Evolutionary conservation across 2,888 invertebrate genomes (phyloP).

Genomic region (Cotesia congregata): DNA sequence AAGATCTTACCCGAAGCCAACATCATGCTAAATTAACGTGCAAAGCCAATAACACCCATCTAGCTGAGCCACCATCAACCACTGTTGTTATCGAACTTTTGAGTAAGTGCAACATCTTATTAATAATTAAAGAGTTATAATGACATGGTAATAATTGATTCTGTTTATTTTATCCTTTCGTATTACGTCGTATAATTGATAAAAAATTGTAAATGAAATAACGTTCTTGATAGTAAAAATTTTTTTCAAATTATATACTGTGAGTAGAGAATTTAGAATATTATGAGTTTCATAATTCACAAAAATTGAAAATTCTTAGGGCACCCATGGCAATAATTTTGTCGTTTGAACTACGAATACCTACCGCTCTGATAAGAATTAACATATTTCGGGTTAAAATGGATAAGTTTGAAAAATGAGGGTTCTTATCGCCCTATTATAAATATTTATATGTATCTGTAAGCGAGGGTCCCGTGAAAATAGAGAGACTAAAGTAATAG

Average conservation of each 20-base stretch:
- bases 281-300: too few species aligned
- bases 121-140: not conserved
- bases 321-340: not conserved
- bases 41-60: slow-evolving; percentile 89
- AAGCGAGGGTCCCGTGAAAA: not conserved
- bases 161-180: too few species aligned
- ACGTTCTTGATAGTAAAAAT: too few species aligned
- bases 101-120: slow-evolving; percentile 76
- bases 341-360: not conserved
- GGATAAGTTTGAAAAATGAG: not conserved
- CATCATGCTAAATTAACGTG: slow-evolving; percentile 88
- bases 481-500: not conserved
- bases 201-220: too few species aligned
- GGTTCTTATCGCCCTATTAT: not conserved
- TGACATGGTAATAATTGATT: too few species aligned
- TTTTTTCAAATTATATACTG: too few species aligned
- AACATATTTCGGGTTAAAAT: not conserved
- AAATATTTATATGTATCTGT: not conserved
- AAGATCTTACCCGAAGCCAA: slow-evolving; percentile 86
- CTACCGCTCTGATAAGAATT: not conserved
- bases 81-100: slow-evolving; percentile 87
- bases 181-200: too few species aligned
- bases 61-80: slow-evolving; percentile 84
- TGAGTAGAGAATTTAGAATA: too few species aligned
- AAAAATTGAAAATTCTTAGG: too few species aligned